phyloP scores from a whole-genome alignment of 2,888 invertebrate species.

The Aromia moschata region DNA sequence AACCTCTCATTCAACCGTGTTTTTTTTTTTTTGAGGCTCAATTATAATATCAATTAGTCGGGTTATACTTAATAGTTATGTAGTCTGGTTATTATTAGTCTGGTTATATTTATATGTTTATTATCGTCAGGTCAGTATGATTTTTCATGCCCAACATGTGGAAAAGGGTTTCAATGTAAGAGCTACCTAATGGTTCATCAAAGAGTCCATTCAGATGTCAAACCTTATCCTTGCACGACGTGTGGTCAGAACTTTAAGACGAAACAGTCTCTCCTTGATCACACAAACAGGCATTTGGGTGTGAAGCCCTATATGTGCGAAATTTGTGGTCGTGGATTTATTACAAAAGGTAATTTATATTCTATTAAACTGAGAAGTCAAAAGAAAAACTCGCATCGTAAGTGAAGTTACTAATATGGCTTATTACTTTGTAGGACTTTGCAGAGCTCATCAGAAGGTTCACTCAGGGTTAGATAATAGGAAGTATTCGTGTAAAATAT shows the following conservation, averaged over 20 bases:
- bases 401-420: background rate
- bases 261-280: conserved; percentile 69
- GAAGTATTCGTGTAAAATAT: conserved; percentile 68
- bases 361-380: background rate
- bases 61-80: too few species aligned
- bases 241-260: conserved; percentile 70
- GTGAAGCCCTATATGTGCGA: conserved; percentile 70
- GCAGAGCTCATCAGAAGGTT: conserved; percentile 68
- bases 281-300: conserved; percentile 69
- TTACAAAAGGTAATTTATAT: conserved; percentile 64
- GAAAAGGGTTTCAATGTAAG: conserved; percentile 70
- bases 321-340: conserved; percentile 68
- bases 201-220: conserved; percentile 68
- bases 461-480: conserved; percentile 69
- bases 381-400: too few species aligned
- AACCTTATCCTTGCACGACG: conserved; percentile 68
- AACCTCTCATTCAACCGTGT: too few species aligned
- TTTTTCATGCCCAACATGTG: conserved; percentile 68
- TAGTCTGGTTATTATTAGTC: too few species aligned
- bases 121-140: conserved; percentile 65
- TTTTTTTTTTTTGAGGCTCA: too few species aligned
- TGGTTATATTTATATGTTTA: conserved; percentile 1
- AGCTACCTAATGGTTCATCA: conserved; percentile 71
- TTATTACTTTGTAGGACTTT: too few species aligned
- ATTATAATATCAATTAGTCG: too few species aligned